Percentiles rank a stretch among this genome's conserved stretches.
Conservation (phyloP, 2,113 vertebrate genomes). For the Sinocyclocheilus anophthalmus region DNA sequence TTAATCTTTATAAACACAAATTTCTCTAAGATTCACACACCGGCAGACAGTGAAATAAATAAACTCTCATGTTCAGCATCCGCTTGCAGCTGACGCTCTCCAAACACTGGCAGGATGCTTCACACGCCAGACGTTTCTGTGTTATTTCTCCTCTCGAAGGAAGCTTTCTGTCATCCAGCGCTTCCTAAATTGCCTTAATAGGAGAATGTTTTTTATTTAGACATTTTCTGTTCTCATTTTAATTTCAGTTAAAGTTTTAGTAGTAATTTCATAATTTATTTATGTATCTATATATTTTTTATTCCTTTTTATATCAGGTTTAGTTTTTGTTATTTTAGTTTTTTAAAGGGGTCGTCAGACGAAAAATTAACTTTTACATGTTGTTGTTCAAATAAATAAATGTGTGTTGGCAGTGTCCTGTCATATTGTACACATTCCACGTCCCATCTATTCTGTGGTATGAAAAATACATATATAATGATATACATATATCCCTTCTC, state of each 20-base stretch:
- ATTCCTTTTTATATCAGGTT: neutral
- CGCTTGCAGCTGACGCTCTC: neutral
- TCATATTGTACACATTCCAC: too few relatives aligned
- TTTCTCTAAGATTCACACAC: neutral
- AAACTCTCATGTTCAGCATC: neutral
- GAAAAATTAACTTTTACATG: too few relatives aligned
- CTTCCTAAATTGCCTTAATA: constrained; percentile 62
- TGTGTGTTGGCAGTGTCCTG: too few relatives aligned
- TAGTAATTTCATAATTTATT: neutral
- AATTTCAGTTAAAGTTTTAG: neutral
- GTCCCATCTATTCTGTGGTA: too few relatives aligned
- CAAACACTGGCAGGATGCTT: constrained; percentile 15
- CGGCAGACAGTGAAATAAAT: constrained; percentile 9
- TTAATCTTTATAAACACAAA: neutral
- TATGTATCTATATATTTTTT: neutral
- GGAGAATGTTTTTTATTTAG: constrained; percentile 15
- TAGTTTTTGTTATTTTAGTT: neutral
- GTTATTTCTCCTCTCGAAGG: neutral
- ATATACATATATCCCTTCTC: too few relatives aligned
- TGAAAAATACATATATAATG: too few relatives aligned
- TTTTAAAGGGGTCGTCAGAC: neutral
- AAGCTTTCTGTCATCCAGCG: constrained; percentile 51
- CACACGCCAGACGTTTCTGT: constrained; percentile 48
- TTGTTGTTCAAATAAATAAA: too few relatives aligned
- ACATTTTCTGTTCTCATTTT: neutral